Evolutionary conservation across 1,140 invertebrate species (phyloP).

Genomic region (Brachionus manjavacas): DNA sequence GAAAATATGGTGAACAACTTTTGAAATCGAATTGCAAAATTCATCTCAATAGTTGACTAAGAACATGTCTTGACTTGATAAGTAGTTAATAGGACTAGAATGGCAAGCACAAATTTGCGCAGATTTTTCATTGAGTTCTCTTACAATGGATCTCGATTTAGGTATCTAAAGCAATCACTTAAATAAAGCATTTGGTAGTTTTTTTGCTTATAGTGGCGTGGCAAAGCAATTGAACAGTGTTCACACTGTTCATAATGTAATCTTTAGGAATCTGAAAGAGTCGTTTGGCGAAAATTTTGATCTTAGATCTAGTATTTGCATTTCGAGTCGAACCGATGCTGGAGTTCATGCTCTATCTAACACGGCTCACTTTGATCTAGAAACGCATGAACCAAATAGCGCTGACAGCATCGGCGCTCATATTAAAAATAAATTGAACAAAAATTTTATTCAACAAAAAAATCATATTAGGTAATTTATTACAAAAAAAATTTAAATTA

Average conservation of each 20-base stretch:
- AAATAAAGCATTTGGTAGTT: not conserved
- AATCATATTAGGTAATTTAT: constrained; percentile 15
- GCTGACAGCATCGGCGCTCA: not conserved
- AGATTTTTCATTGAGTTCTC: constrained; percentile 39
- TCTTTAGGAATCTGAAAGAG: constrained; percentile 2
- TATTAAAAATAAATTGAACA: not conserved
- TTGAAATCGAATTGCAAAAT: not conserved
- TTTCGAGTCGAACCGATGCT: constrained; percentile 40
- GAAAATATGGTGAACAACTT: not conserved
- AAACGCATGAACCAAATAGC: not conserved
- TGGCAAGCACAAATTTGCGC: not conserved
- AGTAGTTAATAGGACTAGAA: not conserved
- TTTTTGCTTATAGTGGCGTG: constrained; percentile 6
- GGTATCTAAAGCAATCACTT: not conserved
- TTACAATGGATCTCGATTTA: constrained; percentile 20
- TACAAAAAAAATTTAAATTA: not conserved
- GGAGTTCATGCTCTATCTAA: constrained; percentile 40
- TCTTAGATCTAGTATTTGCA: not conserved
- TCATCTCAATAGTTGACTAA: not conserved
- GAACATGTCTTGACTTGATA: constrained; percentile 12
- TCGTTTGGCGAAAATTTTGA: not conserved
- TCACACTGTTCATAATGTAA: constrained; percentile 30
- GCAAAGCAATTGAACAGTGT: constrained; percentile 22
- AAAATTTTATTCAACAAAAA: constrained; percentile 21
- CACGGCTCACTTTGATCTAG: constrained; percentile 34